A percentile compares a stretch with the other conserved stretches of the same genome.
Conservation (phyloP, 2,888 invertebrate species). For the Bellardia bayeri region DNA sequence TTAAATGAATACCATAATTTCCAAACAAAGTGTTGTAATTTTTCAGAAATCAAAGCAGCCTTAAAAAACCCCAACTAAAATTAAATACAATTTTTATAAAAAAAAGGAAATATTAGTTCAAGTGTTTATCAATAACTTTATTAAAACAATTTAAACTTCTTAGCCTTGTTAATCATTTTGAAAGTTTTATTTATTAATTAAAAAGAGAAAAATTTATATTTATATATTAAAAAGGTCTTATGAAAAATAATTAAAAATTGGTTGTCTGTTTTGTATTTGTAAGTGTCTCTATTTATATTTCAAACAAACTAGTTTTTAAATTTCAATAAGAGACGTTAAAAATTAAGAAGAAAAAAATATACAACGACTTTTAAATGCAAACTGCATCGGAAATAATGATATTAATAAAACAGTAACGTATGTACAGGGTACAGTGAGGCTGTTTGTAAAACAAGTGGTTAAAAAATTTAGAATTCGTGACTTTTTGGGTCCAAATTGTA, state of each 20-base stretch:
- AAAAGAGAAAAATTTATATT: slow-evolving; percentile 6
- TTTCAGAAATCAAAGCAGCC: neutral
- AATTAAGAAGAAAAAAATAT: slow-evolving; percentile 20
- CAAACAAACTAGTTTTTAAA: slow-evolving; percentile 58
- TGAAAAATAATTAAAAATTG: slow-evolving; percentile 49
- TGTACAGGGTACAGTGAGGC: slow-evolving; percentile 13
- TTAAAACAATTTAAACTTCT: slow-evolving; percentile 15
- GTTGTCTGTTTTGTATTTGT: slow-evolving; percentile 12
- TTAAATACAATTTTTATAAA: neutral
- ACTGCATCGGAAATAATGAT: slow-evolving; percentile 43
- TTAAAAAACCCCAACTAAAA: neutral
- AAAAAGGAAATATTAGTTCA: slow-evolving; percentile 39
- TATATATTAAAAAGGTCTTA: slow-evolving; percentile 66
- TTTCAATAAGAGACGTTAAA: slow-evolving; percentile 25
- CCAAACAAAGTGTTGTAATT: slow-evolving; percentile 34
- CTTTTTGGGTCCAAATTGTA: no score
- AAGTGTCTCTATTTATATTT: slow-evolving; percentile 27
- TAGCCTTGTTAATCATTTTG: slow-evolving; percentile 66
- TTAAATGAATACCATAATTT: slow-evolving; percentile 21
- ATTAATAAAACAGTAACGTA: slow-evolving; percentile 10
- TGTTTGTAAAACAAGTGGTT: neutral
- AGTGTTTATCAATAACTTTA: slow-evolving; percentile 5
- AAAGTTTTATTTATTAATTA: slow-evolving; percentile 53
- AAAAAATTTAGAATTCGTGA: neutral
- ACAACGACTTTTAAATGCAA: slow-evolving; percentile 47